These are phyloP conservation scores for Oxygymnocypris stewartii DNA, from an alignment of 2,113 vertebrate genomes.

Conservation along the genomic window DNA sequence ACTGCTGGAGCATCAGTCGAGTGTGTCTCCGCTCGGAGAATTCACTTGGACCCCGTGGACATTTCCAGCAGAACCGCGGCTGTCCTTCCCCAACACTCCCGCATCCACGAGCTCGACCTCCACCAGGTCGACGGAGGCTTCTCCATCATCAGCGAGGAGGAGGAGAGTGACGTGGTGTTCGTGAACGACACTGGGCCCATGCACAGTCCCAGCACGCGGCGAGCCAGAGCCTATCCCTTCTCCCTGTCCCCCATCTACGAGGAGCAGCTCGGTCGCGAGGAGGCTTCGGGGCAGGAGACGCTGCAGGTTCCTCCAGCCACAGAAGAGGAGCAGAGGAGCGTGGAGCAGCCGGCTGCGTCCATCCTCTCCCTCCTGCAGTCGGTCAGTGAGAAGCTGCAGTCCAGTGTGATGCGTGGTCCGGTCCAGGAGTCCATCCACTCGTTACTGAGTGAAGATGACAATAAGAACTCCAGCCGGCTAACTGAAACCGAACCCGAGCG, in stretches of 20 bases:
- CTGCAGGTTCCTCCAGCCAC: constrained; percentile 51
- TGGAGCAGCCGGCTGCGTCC: constrained; percentile 57
- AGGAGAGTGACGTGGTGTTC: constrained; percentile 61
- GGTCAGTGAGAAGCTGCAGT: constrained; percentile 62
- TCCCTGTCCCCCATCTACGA: constrained; percentile 66
- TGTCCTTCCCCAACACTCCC: constrained; percentile 13
- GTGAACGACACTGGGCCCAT: constrained; percentile 57
- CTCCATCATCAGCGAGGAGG: constrained; percentile 58
- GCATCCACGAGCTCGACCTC: constrained; percentile 32
- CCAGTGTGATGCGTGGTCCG: constrained; percentile 42
- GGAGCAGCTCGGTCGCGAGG: constrained; percentile 57
- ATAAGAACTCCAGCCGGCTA: constrained; percentile 26
- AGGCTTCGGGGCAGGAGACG: constrained; percentile 31
- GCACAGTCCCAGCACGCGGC: constrained; percentile 51
- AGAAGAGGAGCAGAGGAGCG: constrained; percentile 57
- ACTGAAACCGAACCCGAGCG: background rate
- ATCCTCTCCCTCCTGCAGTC: constrained; percentile 64
- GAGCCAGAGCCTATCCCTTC: constrained; percentile 59
- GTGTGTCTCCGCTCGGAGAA: background rate
- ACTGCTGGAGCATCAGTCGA: constrained; percentile 2
- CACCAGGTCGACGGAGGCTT: constrained; percentile 46
- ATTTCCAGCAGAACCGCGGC: background rate
- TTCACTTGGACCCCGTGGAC: constrained; percentile 30
- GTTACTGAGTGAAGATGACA: constrained; percentile 38
- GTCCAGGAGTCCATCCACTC: constrained; percentile 13